Evolutionary conservation across 2,888 invertebrate species (phyloP), one percentile per base, ranked within the genome.

Genomic region (Pyrrhosoma nymphula): DNA sequence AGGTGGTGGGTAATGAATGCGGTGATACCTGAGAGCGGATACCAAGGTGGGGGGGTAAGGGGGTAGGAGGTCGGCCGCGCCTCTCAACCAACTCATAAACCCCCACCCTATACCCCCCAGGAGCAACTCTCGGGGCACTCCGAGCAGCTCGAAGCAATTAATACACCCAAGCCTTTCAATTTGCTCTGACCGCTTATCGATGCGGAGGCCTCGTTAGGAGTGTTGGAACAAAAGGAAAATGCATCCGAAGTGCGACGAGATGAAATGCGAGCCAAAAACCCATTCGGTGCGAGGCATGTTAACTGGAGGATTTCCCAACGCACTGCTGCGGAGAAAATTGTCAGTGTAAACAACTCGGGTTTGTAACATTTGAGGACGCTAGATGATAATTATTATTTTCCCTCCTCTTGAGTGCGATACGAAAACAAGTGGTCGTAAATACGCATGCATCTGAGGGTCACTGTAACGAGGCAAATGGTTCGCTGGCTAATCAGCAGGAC

Each of bases 101-200:
- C 12, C 60, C 60, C 60, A 1, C 20, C 82, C 35, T 16, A 20
- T 12, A n/a, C 4, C n/a, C 69, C 26, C 26, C 69, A n/a, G 0
- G 69, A 69, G 69, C 69, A 10, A 26, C 69, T 8, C 63, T n/a
- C 47, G 47, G 39, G 23, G 60, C 90, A 90, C 56, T 90, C 56
- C 26, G 56, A 8, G n/a, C 56, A 63, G 69, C 69, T 60, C 60
- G 93, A 35, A 93, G 69, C 93, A 63, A 93, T 93, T 93, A 93
- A 69, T 47, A 93, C 47, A n/a, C 69, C 69, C 55, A 39, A 12
- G 93, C 26, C 93, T 93, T 93, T 93, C 93, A 93, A 75, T 93
- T 93, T 93, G 55, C 82, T 93, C 26, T 23, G 16, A 69, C 39
- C 69, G 47, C 55, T 93, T 93, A 93, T 75, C 69, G 93, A 69